Conservation (phyloP, 2,888 invertebrate species). For the Tiphia femorata region DNA sequence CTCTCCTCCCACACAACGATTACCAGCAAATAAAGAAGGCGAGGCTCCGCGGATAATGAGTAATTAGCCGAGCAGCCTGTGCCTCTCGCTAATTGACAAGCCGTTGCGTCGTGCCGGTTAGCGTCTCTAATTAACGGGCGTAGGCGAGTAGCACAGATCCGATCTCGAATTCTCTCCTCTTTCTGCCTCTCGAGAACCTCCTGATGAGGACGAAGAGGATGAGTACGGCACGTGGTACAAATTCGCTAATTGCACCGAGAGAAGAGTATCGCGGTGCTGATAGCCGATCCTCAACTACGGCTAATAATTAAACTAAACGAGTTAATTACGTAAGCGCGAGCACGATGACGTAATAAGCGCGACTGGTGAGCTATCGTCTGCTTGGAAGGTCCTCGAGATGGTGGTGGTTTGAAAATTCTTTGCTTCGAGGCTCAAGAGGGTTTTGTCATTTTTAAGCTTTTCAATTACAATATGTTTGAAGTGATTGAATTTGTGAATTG, state of each 20-base stretch:
- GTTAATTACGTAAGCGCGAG: slow-evolving; percentile 1
- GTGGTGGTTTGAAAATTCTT: too few species aligned
- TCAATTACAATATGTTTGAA: too few species aligned
- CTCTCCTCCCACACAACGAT: background rate
- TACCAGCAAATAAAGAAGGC: background rate
- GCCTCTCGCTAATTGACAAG: slow-evolving; percentile 23
- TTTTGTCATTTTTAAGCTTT: too few species aligned
- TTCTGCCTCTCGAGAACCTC: background rate
- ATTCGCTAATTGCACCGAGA: slow-evolving; percentile 7
- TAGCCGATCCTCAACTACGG: too few species aligned
- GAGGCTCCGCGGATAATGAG: slow-evolving; percentile 14
- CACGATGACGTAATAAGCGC: too few species aligned
- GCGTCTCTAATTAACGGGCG: slow-evolving; percentile 9
- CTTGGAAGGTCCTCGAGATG: too few species aligned
- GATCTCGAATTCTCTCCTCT: slow-evolving; percentile 7
- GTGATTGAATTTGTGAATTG: too few species aligned
- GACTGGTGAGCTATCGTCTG: too few species aligned
- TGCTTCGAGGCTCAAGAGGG: too few species aligned
- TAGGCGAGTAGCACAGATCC: slow-evolving; percentile 10
- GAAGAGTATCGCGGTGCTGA: background rate
- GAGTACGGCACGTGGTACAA: slow-evolving; percentile 1
- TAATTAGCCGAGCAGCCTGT: slow-evolving; percentile 19
- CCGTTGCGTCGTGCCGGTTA: slow-evolving; percentile 3
- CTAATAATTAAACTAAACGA: slow-evolving; percentile 11
- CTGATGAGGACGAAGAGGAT: background rate